Conservation (phyloP, 2,797 vertebrate genomes). For the Schizopygopsis pylzovi region DNA sequence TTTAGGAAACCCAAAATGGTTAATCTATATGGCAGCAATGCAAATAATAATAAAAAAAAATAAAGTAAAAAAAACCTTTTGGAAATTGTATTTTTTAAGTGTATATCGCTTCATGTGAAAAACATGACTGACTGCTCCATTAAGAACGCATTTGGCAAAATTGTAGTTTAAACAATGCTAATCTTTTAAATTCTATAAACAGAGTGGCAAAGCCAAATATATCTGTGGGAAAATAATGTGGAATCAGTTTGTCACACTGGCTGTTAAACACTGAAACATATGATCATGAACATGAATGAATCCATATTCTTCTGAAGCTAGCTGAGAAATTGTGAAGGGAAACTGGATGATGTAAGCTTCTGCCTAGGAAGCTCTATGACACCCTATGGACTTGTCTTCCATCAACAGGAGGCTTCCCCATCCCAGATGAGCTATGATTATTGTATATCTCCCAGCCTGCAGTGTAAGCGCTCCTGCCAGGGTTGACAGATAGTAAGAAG, state of each 20-base stretch:
- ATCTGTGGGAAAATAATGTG: not conserved
- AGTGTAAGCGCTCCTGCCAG: not conserved
- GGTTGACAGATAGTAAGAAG: slow-evolving; percentile 40
- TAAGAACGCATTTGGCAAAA: not conserved
- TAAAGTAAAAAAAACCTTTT: not conserved
- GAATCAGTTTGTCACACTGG: not conserved
- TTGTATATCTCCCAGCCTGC: slow-evolving; percentile 37
- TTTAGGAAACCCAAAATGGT: not conserved
- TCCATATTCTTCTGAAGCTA: slow-evolving; percentile 4
- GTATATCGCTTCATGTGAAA: not conserved
- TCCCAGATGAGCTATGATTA: slow-evolving; percentile 17
- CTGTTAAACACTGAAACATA: not conserved
- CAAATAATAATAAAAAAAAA: not conserved
- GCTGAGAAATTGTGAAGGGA: not conserved
- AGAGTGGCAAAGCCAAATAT: not conserved
- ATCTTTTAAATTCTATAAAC: not conserved
- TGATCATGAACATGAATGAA: not conserved
- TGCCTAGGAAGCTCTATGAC: slow-evolving; percentile 14
- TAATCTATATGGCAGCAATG: not conserved
- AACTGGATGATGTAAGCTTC: slow-evolving; percentile 15
- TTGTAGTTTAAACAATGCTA: not conserved
- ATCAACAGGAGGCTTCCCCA: not conserved
- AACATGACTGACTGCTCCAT: not conserved
- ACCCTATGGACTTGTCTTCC: not conserved
- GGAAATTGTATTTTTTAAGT: not conserved